These are phyloP conservation scores for Formica exsecta DNA, from an alignment of 1,140 invertebrate species.

Conservation along the genomic window DNA sequence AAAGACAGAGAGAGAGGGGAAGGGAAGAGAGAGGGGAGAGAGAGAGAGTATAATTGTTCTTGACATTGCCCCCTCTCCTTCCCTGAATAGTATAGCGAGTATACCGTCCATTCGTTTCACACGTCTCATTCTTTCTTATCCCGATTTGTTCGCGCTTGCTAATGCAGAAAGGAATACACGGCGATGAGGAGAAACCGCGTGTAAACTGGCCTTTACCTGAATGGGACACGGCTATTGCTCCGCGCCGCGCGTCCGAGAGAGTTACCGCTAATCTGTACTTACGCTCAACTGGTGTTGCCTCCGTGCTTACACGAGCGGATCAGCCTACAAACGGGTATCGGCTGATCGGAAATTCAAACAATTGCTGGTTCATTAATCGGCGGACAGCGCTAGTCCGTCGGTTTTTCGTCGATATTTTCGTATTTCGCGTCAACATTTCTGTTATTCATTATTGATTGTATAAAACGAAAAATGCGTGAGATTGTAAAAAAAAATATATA, in stretches of 20 bases:
- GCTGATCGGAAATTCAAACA: constrained; percentile 40
- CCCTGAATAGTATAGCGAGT: constrained; percentile 17
- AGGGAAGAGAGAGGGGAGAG: no score
- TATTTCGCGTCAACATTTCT: not conserved
- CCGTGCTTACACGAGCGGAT: constrained; percentile 64
- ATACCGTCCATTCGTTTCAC: constrained; percentile 10
- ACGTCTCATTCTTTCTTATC: constrained; percentile 10
- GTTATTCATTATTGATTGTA: not conserved
- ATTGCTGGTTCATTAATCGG: constrained; percentile 19
- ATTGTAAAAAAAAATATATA: not conserved
- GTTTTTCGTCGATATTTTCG: not conserved
- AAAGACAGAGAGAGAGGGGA: no score
- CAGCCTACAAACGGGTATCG: constrained; percentile 54
- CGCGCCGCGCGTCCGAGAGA: constrained; percentile 61
- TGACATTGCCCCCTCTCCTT: not conserved
- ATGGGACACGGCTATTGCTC: constrained; percentile 72
- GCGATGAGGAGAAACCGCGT: constrained; percentile 57
- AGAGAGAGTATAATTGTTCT: not conserved
- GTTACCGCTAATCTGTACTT: constrained; percentile 78
- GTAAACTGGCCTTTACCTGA: constrained; percentile 75
- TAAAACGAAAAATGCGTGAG: not conserved
- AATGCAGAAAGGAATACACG: constrained; percentile 14
- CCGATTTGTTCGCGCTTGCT: not conserved
- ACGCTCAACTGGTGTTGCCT: constrained; percentile 71
- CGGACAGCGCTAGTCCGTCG: not conserved